Base-by-base conservation (phyloP, 1,140 invertebrate genomes). In the Drosophila tsacasi region DNA sequence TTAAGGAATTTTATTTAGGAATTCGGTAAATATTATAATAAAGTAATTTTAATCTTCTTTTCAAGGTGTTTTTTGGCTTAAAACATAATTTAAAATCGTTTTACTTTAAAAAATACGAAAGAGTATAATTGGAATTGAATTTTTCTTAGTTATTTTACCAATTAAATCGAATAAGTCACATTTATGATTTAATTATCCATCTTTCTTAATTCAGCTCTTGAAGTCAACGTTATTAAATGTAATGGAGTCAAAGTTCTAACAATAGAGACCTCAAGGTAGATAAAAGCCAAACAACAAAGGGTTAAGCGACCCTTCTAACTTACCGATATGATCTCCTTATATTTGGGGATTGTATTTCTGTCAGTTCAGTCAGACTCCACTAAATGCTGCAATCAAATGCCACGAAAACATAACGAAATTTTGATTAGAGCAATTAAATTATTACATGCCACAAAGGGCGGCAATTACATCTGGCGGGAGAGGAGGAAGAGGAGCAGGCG, bases 351-450 rank as follows among this genome's bases (percentile, higher is more conserved):
- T 32, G 30, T 25, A 23, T 27, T 59, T 76, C 19, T 55, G 44
- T 68, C 37, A 19, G 37, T 19, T 44, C 40, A 19, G 30, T 49
- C 49, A 69, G 32, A 64, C 69, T 67, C 52, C 54, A 61, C 61
- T 87, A 87, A 86, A 83, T 69, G 83, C 84, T 21, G 76, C 83
- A 80, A 83, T 89, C 84, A 86, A 77, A 80, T 64, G 68, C 58
- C 55, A 62, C 57, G 49, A 64, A 74, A 72, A 68, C 50, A 57
- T 71, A 81, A 90, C 85, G 44, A 71, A 86, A 89, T 78, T 87
- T 87, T 87, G 84, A 89, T 89, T 90, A 81, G 81, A 65, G 73
- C 81, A 89, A 89, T 90, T 89, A 89, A 81, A 82, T 81, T 80
- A 89, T 89, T 89, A 90, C 54, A 67, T 84, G 85, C 81, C 81